These are phyloP conservation scores for Entomobrya multifasciata DNA, from an alignment of 2,888 invertebrate species.

Conservation along the genomic window DNA sequence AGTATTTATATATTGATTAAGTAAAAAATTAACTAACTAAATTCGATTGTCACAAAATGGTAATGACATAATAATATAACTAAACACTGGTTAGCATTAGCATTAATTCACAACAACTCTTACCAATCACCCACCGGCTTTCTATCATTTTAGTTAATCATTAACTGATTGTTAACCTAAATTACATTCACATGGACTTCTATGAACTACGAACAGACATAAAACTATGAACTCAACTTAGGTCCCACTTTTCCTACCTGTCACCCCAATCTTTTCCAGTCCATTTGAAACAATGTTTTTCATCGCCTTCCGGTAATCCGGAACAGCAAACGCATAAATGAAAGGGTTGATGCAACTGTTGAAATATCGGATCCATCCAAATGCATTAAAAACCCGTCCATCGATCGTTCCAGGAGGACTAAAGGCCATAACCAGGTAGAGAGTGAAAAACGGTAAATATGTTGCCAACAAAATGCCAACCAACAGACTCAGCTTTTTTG, in stretches of 20 bases:
- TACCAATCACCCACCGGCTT: too few relatives aligned
- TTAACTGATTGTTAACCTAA: too few relatives aligned
- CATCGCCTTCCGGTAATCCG: constrained; percentile 70
- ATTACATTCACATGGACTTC: too few relatives aligned
- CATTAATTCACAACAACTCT: too few relatives aligned
- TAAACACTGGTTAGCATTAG: too few relatives aligned
- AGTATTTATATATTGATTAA: too few relatives aligned
- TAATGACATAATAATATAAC: too few relatives aligned
- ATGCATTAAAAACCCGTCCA: constrained; percentile 39
- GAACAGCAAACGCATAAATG: constrained; percentile 74
- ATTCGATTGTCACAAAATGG: too few relatives aligned
- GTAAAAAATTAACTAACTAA: too few relatives aligned
- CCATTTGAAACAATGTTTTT: constrained; percentile 40
- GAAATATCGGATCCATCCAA: constrained; percentile 74
- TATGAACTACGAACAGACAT: too few relatives aligned
- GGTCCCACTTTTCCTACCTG: neutral
- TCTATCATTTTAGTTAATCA: too few relatives aligned
- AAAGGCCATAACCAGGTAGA: constrained; percentile 70
- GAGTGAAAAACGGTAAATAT: constrained; percentile 74
- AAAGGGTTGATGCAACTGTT: constrained; percentile 74
- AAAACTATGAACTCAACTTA: too few relatives aligned
- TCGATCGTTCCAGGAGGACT: constrained; percentile 50
- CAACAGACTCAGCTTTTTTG: constrained; percentile 62
- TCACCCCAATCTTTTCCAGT: constrained; percentile 3
- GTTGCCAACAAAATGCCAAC: constrained; percentile 71